These are phyloP conservation scores for Calidris pygmaea DNA, from an alignment of 2,113 vertebrate genomes.

Conservation along the genomic window DNA sequence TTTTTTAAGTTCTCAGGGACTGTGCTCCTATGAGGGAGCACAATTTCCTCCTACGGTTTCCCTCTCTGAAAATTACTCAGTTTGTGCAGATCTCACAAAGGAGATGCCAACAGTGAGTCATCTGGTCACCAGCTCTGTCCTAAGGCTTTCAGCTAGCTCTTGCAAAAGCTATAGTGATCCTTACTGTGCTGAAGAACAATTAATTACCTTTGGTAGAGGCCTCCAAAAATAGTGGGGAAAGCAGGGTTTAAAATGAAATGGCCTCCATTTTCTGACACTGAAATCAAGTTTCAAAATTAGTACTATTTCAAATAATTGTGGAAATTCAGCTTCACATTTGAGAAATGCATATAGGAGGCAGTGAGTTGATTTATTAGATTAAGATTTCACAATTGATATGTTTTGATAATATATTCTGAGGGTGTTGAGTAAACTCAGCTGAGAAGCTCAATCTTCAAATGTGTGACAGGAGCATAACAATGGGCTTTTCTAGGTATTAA, in stretches of 20 bases:
- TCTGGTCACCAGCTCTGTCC: constrained; percentile 37
- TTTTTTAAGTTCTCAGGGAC: neutral
- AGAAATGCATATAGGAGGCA: neutral
- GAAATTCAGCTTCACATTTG: neutral
- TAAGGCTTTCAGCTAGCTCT: neutral
- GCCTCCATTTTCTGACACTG: neutral
- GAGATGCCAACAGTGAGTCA: constrained; percentile 48
- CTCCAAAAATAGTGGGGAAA: neutral
- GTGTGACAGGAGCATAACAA: neutral
- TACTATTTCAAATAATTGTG: neutral
- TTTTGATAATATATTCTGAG: neutral
- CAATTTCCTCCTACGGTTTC: constrained; percentile 39
- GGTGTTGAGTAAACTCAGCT: neutral
- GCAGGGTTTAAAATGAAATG: neutral
- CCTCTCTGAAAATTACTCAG: constrained; percentile 29
- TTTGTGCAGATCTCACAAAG: constrained; percentile 12
- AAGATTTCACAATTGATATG: neutral
- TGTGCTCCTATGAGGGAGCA: neutral
- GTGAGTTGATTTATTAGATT: neutral
- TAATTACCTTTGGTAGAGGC: neutral
- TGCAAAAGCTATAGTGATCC: neutral
- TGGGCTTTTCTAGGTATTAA: neutral
- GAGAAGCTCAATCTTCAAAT: neutral
- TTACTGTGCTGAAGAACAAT: neutral
- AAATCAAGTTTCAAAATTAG: neutral